phyloP scores from a whole-genome alignment of 2,113 vertebrate species.

The Paradoxurus hermaphroditus region DNA sequence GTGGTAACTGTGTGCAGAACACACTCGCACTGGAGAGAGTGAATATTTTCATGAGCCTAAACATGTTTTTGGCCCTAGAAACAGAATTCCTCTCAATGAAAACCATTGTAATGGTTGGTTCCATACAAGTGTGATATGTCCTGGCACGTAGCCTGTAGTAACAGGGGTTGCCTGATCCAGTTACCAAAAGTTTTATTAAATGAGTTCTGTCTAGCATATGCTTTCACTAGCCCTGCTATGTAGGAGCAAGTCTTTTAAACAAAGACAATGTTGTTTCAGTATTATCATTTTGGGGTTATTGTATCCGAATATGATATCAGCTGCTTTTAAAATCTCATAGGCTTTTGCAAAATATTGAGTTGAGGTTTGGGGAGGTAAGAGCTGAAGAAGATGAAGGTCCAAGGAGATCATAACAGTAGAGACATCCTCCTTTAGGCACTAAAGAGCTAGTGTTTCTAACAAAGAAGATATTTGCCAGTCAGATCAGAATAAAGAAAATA shows the following conservation, averaged over 20 bases:
- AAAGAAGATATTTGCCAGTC: background rate
- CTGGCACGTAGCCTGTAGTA: conserved; percentile 21
- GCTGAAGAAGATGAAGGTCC: background rate
- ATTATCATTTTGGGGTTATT: conserved; percentile 1
- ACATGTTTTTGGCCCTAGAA: conserved; percentile 8
- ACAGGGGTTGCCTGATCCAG: conserved; percentile 21
- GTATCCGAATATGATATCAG: background rate
- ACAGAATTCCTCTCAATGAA: conserved; percentile 49
- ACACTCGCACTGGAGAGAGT: background rate
- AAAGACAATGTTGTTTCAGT: conserved; percentile 33
- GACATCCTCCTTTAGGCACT: background rate
- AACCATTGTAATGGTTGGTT: conserved; percentile 25
- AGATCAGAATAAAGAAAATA: background rate
- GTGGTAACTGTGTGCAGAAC: background rate
- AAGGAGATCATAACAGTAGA: background rate
- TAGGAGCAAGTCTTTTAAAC: background rate
- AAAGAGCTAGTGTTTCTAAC: background rate
- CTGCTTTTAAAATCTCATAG: background rate
- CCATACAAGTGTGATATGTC: conserved; percentile 30
- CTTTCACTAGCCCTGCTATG: background rate
- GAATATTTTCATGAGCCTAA: background rate
- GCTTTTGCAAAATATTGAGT: background rate
- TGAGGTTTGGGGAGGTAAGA: background rate
- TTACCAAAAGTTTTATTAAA: conserved; percentile 55
- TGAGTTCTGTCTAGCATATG: conserved; percentile 40